Percentiles rank a stretch among this genome's conserved stretches.
phyloP scores from a whole-genome alignment of 1,140 invertebrate species.

The Heliothis virescens region DNA sequence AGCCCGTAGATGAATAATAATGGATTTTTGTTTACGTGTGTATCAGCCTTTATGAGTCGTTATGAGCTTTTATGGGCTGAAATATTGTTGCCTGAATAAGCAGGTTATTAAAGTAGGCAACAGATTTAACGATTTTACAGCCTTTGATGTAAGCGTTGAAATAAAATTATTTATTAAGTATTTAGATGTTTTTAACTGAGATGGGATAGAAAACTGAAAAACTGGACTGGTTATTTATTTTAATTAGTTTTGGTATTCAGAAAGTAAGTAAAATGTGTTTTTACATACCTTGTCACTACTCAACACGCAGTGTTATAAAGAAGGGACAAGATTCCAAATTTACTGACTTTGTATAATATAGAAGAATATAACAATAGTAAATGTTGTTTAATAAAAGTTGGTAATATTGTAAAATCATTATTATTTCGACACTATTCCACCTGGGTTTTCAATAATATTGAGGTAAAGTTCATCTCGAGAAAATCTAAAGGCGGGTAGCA shows the following conservation, averaged over 20 bases:
- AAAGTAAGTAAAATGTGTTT: too few relatives aligned
- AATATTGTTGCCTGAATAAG: slow-evolving; percentile 71
- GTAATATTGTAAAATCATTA: not conserved
- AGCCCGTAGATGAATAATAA: slow-evolving; percentile 83
- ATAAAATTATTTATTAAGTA: slow-evolving; percentile 29
- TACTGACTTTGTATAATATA: too few relatives aligned
- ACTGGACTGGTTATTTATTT: not conserved
- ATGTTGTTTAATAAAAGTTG: too few relatives aligned
- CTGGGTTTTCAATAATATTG: slow-evolving; percentile 15
- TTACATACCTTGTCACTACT: too few relatives aligned
- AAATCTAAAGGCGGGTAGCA: slow-evolving; percentile 41
- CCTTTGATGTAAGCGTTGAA: slow-evolving; percentile 30
- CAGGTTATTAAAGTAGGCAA: slow-evolving; percentile 60
- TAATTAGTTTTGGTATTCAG: not conserved
- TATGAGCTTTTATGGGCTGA: slow-evolving; percentile 67
- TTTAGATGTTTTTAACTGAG: slow-evolving; percentile 15
- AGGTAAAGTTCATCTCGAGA: slow-evolving; percentile 30
- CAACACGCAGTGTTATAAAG: too few relatives aligned
- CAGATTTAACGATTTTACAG: slow-evolving; percentile 54
- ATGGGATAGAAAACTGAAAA: slow-evolving; percentile 6
- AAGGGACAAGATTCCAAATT: too few relatives aligned
- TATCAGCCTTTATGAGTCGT: slow-evolving; percentile 71
- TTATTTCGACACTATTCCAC: not conserved
- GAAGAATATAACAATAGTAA: too few relatives aligned
- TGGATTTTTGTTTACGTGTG: slow-evolving; percentile 82